A percentile compares a stretch with the other conserved stretches of the same genome.
Conservation (phyloP, 2,888 invertebrate species). For the Dryobotodes eremita region DNA sequence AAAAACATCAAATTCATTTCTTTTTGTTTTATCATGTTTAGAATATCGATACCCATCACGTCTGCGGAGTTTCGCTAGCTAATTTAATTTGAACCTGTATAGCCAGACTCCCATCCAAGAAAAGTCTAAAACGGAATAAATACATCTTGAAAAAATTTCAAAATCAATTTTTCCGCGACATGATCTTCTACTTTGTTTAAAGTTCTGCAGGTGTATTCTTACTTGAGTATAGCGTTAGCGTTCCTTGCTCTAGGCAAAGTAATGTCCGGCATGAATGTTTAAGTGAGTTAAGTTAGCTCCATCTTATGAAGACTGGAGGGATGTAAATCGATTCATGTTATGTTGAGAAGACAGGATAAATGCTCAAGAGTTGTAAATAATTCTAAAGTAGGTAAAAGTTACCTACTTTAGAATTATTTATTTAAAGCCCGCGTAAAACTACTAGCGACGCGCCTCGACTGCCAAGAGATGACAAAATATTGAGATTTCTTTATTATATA, state of each 20-base stretch:
- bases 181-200: conserved; percentile 73
- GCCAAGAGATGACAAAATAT: not conserved
- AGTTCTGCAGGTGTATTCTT: conserved; percentile 74
- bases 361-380: conserved; percentile 32
- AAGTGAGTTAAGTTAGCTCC: conserved; percentile 50
- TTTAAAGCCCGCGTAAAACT: no score
- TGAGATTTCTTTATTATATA: not conserved
- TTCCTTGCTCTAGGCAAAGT: conserved; percentile 70
- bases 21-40: no score
- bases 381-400: conserved; percentile 22
- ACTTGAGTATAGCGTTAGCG: conserved; percentile 72
- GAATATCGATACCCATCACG: no score
- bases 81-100: not conserved
- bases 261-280: conserved; percentile 67
- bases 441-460: no score
- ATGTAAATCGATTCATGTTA: conserved; percentile 69
- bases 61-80: no score
- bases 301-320: conserved; percentile 55
- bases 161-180: conserved; percentile 74
- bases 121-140: conserved; percentile 62
- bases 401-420: not conserved
- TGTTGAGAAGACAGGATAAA: conserved; percentile 50
- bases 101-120: conserved; percentile 3
- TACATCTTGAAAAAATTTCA: conserved; percentile 70
- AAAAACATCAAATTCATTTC: no score